Evolutionary conservation across 92 coral and sea anemone genomes (phyloP).

Genomic region (Pocillopora meandrina): DNA sequence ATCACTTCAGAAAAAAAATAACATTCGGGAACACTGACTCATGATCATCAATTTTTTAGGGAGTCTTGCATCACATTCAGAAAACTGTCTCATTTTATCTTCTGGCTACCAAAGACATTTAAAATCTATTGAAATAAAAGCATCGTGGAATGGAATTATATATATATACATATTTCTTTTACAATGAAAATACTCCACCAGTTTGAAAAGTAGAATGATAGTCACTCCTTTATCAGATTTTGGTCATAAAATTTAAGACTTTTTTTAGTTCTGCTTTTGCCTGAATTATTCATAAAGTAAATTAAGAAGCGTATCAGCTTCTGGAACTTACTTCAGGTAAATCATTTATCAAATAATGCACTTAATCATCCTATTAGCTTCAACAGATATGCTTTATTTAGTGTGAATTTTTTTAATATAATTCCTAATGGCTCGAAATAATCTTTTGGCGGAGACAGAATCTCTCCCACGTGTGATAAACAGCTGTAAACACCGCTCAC

Average conservation of each 20-base stretch:
- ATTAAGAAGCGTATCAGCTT: neutral
- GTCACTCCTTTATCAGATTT: neutral
- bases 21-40: neutral
- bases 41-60: neutral
- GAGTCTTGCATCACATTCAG: no score
- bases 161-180: no score
- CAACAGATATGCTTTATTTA: neutral
- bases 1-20: neutral
- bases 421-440: neutral
- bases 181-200: neutral
- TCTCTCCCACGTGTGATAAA: constrained; percentile 41
- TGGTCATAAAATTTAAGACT: neutral
- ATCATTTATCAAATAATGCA: neutral
- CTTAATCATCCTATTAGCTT: neutral
- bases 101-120: no score
- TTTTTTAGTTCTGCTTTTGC: neutral
- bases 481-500: constrained; percentile 26
- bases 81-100: no score
- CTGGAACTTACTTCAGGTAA: neutral
- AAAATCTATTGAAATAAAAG: no score
- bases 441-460: constrained; percentile 17
- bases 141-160: no score
- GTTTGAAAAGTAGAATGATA: neutral
- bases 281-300: neutral
- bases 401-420: neutral